Conservation (phyloP, 2,888 invertebrate species). For the Nomada ruficornis region DNA sequence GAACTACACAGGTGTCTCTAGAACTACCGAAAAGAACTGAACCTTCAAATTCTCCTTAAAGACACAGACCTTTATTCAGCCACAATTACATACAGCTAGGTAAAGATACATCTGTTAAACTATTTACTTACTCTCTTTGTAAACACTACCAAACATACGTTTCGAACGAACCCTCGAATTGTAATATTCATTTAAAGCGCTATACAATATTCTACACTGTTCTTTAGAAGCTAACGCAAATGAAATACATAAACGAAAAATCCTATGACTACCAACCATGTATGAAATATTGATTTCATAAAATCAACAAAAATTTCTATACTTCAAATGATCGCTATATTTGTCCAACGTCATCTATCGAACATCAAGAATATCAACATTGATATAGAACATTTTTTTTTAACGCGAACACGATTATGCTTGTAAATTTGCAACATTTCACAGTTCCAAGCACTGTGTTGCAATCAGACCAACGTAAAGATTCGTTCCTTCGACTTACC, state of each 20-base stretch:
- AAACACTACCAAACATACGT: neutral
- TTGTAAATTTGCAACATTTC: neutral
- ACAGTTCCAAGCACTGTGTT: neutral
- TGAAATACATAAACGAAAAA: too few relatives aligned
- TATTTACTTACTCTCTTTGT: neutral
- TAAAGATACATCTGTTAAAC: neutral
- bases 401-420: neutral
- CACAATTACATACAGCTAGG: constrained; percentile 7
- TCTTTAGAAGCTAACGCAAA: too few relatives aligned
- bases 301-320: too few relatives aligned
- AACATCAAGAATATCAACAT: too few relatives aligned
- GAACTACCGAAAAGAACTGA: neutral
- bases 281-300: too few relatives aligned
- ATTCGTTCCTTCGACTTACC: constrained; percentile 83
- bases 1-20: neutral
- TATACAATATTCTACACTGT: too few relatives aligned
- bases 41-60: neutral
- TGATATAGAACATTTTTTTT: too few relatives aligned
- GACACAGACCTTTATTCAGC: constrained; percentile 14
- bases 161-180: neutral
- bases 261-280: too few relatives aligned
- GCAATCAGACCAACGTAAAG: neutral
- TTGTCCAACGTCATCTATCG: too few relatives aligned
- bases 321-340: too few relatives aligned
- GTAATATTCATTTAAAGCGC: too few relatives aligned